Conservation (phyloP, 2,888 invertebrate species). For the Sialis lutaria region DNA sequence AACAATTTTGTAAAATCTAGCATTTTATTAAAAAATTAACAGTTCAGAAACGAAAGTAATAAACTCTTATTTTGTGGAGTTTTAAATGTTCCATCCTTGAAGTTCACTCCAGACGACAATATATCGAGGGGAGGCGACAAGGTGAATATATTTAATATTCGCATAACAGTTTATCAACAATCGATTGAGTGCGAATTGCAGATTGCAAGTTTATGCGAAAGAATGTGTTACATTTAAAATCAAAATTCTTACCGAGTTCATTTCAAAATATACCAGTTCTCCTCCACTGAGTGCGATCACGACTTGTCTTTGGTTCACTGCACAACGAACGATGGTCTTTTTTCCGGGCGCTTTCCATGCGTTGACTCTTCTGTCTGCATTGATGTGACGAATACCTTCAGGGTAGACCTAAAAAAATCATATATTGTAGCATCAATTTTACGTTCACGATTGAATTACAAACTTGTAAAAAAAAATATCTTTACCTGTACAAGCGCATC, state of each 20-base stretch:
- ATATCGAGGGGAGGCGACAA: slow-evolving; percentile 24
- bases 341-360: slow-evolving; percentile 99
- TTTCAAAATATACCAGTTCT: slow-evolving; percentile 97
- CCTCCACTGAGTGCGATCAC: slow-evolving; percentile 95
- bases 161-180: background rate
- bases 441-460: background rate
- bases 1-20: background rate
- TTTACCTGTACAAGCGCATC: slow-evolving; percentile 90
- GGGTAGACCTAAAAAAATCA: slow-evolving; percentile 61
- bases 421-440: no score
- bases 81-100: slow-evolving; percentile 17
- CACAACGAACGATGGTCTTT: slow-evolving; percentile 92
- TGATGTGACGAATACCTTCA: slow-evolving; percentile 95
- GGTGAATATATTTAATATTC: slow-evolving; percentile 15
- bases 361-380: slow-evolving; percentile 94
- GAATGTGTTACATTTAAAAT: no score
- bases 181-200: slow-evolving; percentile 17
- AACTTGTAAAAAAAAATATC: background rate
- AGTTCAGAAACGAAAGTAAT: no score
- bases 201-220: slow-evolving; percentile 14
- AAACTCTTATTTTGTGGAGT: slow-evolving; percentile 1
- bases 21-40: slow-evolving; percentile 3
- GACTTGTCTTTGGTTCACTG: slow-evolving; percentile 95
- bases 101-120: slow-evolving; percentile 24
- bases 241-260: slow-evolving; percentile 81